Conservation (phyloP, 2,113 vertebrate genomes). For the Pelecanoides urinatrix region DNA sequence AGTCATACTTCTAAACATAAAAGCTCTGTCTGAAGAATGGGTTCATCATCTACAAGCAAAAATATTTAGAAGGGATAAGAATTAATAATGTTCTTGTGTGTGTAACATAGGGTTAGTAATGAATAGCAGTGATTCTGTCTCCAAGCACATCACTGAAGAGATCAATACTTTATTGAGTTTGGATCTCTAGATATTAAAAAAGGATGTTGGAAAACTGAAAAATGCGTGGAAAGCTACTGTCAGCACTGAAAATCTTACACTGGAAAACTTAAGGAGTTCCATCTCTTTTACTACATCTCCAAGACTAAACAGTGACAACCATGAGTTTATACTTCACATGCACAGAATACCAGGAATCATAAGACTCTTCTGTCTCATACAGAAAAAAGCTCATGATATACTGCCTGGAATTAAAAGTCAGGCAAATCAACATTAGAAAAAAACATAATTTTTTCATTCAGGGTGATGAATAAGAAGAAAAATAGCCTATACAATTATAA, state of each 20-base stretch:
- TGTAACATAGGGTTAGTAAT: background rate
- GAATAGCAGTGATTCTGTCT: background rate
- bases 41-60: background rate
- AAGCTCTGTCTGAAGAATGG: background rate
- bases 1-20: background rate
- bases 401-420: background rate
- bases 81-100: background rate
- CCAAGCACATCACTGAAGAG: background rate
- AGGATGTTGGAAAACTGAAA: background rate
- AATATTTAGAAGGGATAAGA: background rate
- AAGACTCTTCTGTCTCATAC: background rate
- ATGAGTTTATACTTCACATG: background rate
- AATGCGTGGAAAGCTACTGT: background rate
- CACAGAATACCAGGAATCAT: background rate
- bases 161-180: constrained; percentile 8
- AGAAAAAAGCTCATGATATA: background rate
- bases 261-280: background rate
- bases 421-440: background rate
- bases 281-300: background rate
- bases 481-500: background rate
- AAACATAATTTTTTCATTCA: background rate
- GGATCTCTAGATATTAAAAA: background rate
- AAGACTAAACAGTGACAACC: background rate
- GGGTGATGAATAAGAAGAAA: background rate
- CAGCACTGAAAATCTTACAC: background rate